phyloP scores from a whole-genome alignment of 2,888 invertebrate genomes.

The Lasius platythorax region DNA sequence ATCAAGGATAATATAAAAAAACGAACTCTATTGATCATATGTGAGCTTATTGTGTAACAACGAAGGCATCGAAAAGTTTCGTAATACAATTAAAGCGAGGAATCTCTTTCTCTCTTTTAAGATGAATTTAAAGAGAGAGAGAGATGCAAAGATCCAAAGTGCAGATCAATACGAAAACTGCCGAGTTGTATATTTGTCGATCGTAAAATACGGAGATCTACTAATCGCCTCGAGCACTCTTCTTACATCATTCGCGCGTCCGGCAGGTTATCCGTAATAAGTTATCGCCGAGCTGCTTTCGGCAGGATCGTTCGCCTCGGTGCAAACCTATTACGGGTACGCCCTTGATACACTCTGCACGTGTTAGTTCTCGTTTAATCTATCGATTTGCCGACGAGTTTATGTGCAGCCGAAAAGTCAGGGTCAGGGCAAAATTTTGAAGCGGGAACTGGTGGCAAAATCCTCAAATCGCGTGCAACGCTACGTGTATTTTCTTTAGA shows the following conservation, averaged over 20 bases:
- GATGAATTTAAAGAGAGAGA: neutral
- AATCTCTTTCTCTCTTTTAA: neutral
- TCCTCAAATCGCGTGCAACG: conserved; percentile 18
- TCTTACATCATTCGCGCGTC: neutral
- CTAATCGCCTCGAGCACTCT: neutral
- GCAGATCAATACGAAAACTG: neutral
- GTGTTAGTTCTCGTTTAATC: conserved; percentile 57
- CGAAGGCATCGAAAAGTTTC: neutral
- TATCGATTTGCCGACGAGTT: conserved; percentile 64
- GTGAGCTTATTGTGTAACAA: neutral
- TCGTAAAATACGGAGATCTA: neutral
- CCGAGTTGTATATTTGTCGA: neutral
- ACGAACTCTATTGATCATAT: neutral
- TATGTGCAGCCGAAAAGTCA: conserved; percentile 63
- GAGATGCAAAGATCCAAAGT: neutral
- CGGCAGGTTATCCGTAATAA: neutral
- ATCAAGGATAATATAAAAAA: neutral
- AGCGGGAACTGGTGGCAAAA: conserved; percentile 2
- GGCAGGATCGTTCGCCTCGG: conserved; percentile 36
- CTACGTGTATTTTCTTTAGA: neutral
- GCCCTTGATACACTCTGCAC: conserved; percentile 70
- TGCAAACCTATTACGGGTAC: conserved; percentile 72
- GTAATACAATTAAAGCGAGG: neutral
- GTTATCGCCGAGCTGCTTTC: neutral
- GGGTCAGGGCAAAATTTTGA: conserved; percentile 36